Evolutionary conservation across 2,113 vertebrate species (phyloP).

Genomic region (Dicaeum eximium): DNA sequence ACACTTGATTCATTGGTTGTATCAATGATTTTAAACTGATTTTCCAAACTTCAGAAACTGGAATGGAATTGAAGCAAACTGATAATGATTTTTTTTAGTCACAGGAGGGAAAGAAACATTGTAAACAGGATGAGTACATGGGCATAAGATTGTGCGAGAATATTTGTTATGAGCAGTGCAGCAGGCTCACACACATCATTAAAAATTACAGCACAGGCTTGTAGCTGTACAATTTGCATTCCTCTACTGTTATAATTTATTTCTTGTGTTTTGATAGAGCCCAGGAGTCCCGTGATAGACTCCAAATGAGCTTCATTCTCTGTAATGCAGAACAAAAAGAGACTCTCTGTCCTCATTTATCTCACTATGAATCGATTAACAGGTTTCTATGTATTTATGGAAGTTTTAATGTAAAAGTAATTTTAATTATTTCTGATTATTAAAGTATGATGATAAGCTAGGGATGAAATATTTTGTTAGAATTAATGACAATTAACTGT

Average conservation of each 20-base stretch:
- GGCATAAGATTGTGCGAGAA: not conserved
- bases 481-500: not conserved
- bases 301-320: not conserved
- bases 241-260: slow-evolving; percentile 7
- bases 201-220: not conserved
- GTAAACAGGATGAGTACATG: not conserved
- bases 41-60: not conserved
- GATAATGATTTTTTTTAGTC: not conserved
- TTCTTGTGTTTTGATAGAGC: slow-evolving; percentile 11
- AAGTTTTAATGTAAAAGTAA: not conserved
- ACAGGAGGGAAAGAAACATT: not conserved
- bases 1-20: not conserved
- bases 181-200: not conserved
- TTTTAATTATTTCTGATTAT: slow-evolving; percentile 43
- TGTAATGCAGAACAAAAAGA: not conserved
- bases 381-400: slow-evolving; percentile 14
- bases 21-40: not conserved
- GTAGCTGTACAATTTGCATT: not conserved
- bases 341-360: slow-evolving; percentile 7
- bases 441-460: not conserved
- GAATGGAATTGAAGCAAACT: not conserved
- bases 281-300: not conserved
- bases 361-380: not conserved
- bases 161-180: not conserved
- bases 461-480: not conserved